Percentiles rank a stretch among this genome's conserved stretches.
Evolutionary conservation across 2,113 vertebrate species (phyloP).

Genomic region (Cygnus atratus): DNA sequence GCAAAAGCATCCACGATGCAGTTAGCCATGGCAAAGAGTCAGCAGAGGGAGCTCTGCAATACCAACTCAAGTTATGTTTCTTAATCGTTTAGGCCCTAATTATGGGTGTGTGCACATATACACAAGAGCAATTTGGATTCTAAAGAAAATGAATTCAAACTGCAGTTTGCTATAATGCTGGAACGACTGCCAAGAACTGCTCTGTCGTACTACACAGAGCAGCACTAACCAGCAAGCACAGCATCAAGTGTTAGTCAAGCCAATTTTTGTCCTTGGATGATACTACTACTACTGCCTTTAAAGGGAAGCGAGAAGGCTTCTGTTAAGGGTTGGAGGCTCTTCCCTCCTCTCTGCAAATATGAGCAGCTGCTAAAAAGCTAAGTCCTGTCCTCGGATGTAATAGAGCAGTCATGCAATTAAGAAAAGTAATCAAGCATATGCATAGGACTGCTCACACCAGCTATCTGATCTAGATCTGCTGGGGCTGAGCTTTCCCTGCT

Average conservation of each 20-base stretch:
- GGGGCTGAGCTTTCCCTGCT: neutral
- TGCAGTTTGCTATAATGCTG: neutral
- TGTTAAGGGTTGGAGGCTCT: neutral
- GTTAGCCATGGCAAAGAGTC: neutral
- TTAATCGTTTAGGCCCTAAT: accelerated
- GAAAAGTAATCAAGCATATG: neutral
- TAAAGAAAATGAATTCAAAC: accelerated
- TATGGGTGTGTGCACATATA: accelerated
- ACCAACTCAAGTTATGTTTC: accelerated
- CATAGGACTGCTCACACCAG: accelerated
- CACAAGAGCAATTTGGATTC: accelerated
- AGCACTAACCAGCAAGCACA: accelerated
- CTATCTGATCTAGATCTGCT: accelerated
- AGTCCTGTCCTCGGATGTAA: neutral
- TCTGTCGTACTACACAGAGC: accelerated
- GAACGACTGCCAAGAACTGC: neutral
- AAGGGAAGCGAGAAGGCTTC: neutral
- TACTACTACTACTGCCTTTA: accelerated
- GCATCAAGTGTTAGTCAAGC: accelerated
- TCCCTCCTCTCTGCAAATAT: neutral
- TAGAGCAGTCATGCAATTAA: accelerated
- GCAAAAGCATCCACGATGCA: accelerated
- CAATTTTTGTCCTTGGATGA: neutral
- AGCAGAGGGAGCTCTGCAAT: conserved; percentile 54
- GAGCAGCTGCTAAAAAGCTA: neutral